Percentiles rank a stretch among this genome's conserved stretches.
Conservation (phyloP, 2,888 invertebrate genomes). For the Clitarchus hookeri region DNA sequence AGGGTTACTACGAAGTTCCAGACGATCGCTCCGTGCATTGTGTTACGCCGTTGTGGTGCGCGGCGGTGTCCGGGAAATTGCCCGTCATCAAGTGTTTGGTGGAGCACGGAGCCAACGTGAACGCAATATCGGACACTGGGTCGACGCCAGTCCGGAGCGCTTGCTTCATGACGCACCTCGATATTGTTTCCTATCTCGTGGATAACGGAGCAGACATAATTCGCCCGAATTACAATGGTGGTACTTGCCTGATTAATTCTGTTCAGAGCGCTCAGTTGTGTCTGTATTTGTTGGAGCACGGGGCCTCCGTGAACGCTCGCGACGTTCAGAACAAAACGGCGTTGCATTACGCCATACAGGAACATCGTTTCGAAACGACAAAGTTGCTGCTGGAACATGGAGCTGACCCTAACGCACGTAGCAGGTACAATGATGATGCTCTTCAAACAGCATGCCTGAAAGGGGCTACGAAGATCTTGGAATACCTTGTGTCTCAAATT, state of each 20-base stretch:
- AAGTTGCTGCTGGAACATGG: conserved; percentile 77
- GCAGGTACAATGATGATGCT: conserved; percentile 86
- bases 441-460: conserved; percentile 84
- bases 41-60: conserved; percentile 91
- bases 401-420: conserved; percentile 76
- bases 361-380: conserved; percentile 76
- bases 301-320: conserved; percentile 82
- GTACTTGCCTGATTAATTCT: conserved; percentile 91
- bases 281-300: conserved; percentile 75
- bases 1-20: conserved; percentile 81
- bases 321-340: conserved; percentile 92
- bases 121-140: conserved; percentile 85
- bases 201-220: conserved; percentile 82
- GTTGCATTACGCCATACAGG: conserved; percentile 89
- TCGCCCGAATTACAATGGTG: conserved; percentile 86
- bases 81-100: conserved; percentile 77
- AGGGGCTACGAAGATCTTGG: conserved; percentile 73
- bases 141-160: conserved; percentile 90
- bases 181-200: conserved; percentile 76
- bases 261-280: conserved; percentile 86
- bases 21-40: conserved; percentile 80
- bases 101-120: conserved; percentile 80
- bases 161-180: conserved; percentile 89
- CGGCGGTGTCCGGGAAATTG: conserved; percentile 83
- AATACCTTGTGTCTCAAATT: conserved; percentile 66